A percentile compares a stretch with the other conserved stretches of the same genome.
Conservation (phyloP, 2,113 vertebrate species). For the Hyperopisus bebe region DNA sequence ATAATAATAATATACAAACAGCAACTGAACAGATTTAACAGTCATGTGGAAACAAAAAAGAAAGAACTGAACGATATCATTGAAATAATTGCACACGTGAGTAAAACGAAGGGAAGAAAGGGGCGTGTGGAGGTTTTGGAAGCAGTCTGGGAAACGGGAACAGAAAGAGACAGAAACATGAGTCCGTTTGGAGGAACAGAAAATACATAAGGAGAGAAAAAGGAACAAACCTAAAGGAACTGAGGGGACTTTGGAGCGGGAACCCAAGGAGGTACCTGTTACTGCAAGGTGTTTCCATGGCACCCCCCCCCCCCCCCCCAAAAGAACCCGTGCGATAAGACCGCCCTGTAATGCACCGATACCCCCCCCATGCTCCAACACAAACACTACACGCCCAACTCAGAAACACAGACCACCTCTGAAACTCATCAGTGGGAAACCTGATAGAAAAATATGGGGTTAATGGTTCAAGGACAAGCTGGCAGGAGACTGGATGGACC, state of each 20-base stretch:
- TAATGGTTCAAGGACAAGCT: neutral
- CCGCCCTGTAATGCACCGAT: constrained; percentile 28
- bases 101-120: constrained; percentile 70
- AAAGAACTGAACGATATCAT: constrained; percentile 60
- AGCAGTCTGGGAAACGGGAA: constrained; percentile 79
- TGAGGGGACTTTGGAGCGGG: constrained; percentile 70
- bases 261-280: constrained; percentile 72
- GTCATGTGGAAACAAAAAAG: constrained; percentile 89
- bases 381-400: constrained; percentile 34
- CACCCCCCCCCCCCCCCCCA: constrained; percentile 22
- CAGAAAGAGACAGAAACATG: constrained; percentile 85
- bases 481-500: constrained; percentile 7
- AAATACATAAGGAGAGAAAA: constrained; percentile 81
- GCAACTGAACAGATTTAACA: constrained; percentile 99
- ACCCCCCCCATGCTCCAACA: constrained; percentile 63
- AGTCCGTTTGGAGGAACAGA: constrained; percentile 83
- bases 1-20: constrained; percentile 92
- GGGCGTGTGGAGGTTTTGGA: constrained; percentile 87
- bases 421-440: constrained; percentile 33
- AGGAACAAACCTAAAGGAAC: constrained; percentile 75
- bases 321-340: constrained; percentile 17
- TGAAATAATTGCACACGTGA: constrained; percentile 73
- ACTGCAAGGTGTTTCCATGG: constrained; percentile 50
- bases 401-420: constrained; percentile 25
- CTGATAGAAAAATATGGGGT: constrained; percentile 47